These are phyloP conservation scores for Danio aesculapii DNA, from an alignment of 2,797 vertebrate species.

Conservation along the genomic window DNA sequence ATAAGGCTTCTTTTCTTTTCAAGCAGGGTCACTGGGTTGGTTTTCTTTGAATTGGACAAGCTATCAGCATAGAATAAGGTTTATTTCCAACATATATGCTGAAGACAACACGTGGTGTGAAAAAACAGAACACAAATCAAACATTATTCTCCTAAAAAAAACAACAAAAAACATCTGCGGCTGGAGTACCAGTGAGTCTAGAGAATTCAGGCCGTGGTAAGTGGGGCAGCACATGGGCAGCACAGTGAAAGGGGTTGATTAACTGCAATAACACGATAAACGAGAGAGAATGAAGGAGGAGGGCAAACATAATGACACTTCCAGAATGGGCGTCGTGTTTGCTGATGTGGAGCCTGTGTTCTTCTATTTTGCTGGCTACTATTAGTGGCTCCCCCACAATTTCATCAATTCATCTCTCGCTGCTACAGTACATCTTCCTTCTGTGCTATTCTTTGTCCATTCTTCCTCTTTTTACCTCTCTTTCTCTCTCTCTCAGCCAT, in stretches of 20 bases:
- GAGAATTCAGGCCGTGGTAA: slow-evolving; percentile 37
- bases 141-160: slow-evolving; percentile 4
- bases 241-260: slow-evolving; percentile 31
- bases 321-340: slow-evolving; percentile 72
- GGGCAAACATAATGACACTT: slow-evolving; percentile 65
- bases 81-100: slow-evolving; percentile 11
- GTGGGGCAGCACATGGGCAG: slow-evolving; percentile 25
- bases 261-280: slow-evolving; percentile 47
- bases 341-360: slow-evolving; percentile 78
- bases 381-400: slow-evolving; percentile 13
- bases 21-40: slow-evolving; percentile 33
- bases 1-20: slow-evolving; percentile 22
- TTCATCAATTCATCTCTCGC: slow-evolving; percentile 38
- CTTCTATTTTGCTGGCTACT: slow-evolving; percentile 75
- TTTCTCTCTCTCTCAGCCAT: slow-evolving; percentile 56
- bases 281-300: slow-evolving; percentile 45
- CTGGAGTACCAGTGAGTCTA: slow-evolving; percentile 13
- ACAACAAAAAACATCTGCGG: slow-evolving; percentile 16
- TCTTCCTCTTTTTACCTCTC: slow-evolving; percentile 47
- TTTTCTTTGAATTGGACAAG: slow-evolving; percentile 13
- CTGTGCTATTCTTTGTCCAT: slow-evolving; percentile 41
- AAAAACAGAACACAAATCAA: slow-evolving; percentile 39
- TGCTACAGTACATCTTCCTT: slow-evolving; percentile 52
- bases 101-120: slow-evolving; percentile 37
- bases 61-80: slow-evolving; percentile 11